Percentiles rank a stretch among this genome's conserved stretches.
Evolutionary conservation across 2,888 invertebrate genomes (phyloP).

Genomic region (Hipparchia semele): DNA sequence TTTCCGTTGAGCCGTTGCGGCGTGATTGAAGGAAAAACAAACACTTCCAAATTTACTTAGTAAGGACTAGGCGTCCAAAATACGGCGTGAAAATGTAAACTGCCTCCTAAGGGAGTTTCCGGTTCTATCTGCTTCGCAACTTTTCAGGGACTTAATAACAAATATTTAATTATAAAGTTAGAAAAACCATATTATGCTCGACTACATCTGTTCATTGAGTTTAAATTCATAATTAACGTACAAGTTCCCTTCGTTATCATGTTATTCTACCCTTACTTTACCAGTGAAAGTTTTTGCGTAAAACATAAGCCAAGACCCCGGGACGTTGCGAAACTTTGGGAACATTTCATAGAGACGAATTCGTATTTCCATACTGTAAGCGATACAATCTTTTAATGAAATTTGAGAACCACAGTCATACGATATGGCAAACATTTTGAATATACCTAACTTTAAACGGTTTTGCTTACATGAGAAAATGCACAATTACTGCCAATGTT

Average conservation of each 20-base stretch:
- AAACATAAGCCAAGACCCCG: slow-evolving; percentile 19
- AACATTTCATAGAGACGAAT: slow-evolving; percentile 43
- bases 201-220: slow-evolving; percentile 13
- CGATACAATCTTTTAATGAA: slow-evolving; percentile 37
- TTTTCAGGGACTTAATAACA: neutral
- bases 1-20: too few relatives aligned
- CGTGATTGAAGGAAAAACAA: too few relatives aligned
- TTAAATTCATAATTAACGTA: slow-evolving; percentile 6
- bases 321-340: slow-evolving; percentile 40
- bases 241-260: slow-evolving; percentile 17
- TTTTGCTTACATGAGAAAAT: neutral
- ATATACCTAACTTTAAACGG: neutral
- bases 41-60: too few relatives aligned
- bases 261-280: slow-evolving; percentile 18
- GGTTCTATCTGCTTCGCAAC: neutral
- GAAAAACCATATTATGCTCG: neutral
- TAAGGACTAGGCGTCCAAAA: too few relatives aligned
- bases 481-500: neutral
- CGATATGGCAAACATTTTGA: neutral
- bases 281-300: slow-evolving; percentile 18
- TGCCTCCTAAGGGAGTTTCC: neutral
- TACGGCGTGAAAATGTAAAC: too few relatives aligned
- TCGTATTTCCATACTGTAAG: slow-evolving; percentile 40
- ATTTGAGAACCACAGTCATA: slow-evolving; percentile 3
- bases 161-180: slow-evolving; percentile 9